Conservation (phyloP, 1,140 invertebrate genomes). For the Physella acuta region DNA sequence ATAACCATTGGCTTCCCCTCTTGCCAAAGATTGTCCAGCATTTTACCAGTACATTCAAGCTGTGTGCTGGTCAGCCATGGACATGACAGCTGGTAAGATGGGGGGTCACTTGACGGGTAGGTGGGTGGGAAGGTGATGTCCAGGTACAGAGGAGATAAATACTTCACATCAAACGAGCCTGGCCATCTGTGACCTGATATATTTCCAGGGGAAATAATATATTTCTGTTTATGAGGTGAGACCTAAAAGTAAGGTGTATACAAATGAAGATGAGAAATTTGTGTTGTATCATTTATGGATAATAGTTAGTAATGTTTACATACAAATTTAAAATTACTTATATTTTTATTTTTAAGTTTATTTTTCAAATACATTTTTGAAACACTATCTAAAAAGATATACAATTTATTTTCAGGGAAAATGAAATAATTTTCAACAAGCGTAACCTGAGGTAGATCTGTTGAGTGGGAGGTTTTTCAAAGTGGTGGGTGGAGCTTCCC, state of each 20-base stretch:
- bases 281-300: neutral
- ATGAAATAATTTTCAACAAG: no score
- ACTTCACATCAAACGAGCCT: conserved; percentile 33
- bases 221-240: neutral
- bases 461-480: conserved; percentile 7
- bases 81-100: conserved; percentile 37
- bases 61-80: conserved; percentile 36
- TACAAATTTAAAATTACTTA: no score
- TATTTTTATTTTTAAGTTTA: no score
- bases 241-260: neutral
- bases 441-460: conserved; percentile 23
- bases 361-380: no score
- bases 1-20: conserved; percentile 36
- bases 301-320: neutral
- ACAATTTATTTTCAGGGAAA: no score
- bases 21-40: conserved; percentile 39
- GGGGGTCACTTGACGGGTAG: conserved; percentile 39
- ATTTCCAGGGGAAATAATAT: neutral
- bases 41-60: conserved; percentile 30
- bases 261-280: no score
- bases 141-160: conserved; percentile 38
- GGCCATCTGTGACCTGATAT: conserved; percentile 35
- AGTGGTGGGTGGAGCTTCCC: no score
- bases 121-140: conserved; percentile 35
- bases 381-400: no score